Percentiles rank a stretch among this genome's conserved stretches.
Conservation (phyloP, 1,140 invertebrate genomes). For the Drepana arcuata region DNA sequence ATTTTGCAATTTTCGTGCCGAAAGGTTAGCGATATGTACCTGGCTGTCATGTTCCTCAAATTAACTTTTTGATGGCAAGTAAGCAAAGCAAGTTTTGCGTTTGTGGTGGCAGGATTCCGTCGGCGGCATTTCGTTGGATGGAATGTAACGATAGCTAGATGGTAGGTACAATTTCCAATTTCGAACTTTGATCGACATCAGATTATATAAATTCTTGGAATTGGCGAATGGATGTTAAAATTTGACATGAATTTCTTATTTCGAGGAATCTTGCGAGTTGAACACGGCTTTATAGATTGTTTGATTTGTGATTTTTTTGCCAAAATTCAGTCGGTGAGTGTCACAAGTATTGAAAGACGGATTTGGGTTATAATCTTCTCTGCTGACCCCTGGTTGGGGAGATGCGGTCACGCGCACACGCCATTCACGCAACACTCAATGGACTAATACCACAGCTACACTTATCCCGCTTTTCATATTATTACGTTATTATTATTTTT, state of each 20-base stretch:
- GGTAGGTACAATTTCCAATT: slow-evolving; percentile 21
- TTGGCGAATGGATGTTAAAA: no score
- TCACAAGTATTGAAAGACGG: slow-evolving; percentile 20
- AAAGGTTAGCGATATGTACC: slow-evolving; percentile 48
- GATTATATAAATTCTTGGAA: no score
- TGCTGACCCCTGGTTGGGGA: slow-evolving; percentile 13
- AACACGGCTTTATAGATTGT: no score
- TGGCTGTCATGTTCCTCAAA: slow-evolving; percentile 45
- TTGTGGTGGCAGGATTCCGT: slow-evolving; percentile 25
- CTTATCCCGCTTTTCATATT: slow-evolving; percentile 29
- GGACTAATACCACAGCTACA: slow-evolving; percentile 25
- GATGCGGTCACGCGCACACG: slow-evolving; percentile 27
- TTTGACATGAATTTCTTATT: no score
- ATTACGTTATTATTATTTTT: no score
- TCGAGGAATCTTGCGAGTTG: no score
- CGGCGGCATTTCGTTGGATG: slow-evolving; percentile 9
- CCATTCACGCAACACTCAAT: slow-evolving; percentile 24
- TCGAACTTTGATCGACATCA: slow-evolving; percentile 18
- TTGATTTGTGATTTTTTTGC: slow-evolving; percentile 8
- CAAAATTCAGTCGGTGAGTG: slow-evolving; percentile 16
- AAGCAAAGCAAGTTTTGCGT: slow-evolving; percentile 25
- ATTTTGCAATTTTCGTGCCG: slow-evolving; percentile 63
- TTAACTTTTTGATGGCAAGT: slow-evolving; percentile 52
- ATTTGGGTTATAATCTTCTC: slow-evolving; percentile 29
- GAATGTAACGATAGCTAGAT: slow-evolving; percentile 4